A percentile compares a stretch with the other conserved stretches of the same genome.
phyloP scores from a whole-genome alignment of 1,140 invertebrate genomes.

The Archegozetes longisetosus region DNA sequence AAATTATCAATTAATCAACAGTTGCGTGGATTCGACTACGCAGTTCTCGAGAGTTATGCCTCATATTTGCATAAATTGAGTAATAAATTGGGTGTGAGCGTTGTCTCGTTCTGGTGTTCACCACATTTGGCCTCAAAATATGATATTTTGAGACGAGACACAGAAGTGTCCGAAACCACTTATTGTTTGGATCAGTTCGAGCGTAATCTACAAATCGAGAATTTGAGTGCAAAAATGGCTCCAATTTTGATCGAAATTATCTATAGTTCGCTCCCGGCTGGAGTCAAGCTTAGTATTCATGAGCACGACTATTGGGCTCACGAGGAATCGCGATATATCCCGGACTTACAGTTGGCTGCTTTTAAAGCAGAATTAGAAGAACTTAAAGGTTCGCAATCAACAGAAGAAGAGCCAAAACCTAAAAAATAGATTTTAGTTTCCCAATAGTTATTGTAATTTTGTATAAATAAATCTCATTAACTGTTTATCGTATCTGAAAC shows the following conservation, averaged over 20 bases:
- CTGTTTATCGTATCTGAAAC: too few relatives aligned
- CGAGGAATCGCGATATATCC: conserved; percentile 46
- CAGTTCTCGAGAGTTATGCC: conserved; percentile 6
- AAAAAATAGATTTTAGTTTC: too few relatives aligned
- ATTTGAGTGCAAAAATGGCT: conserved; percentile 37
- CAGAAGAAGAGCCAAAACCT: too few relatives aligned
- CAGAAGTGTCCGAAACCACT: conserved; percentile 43
- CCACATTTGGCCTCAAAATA: conserved; percentile 7
- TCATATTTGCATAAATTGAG: conserved; percentile 9
- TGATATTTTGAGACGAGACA: conserved; percentile 46
- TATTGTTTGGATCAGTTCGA: conserved; percentile 57
- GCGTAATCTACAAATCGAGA: conserved; percentile 48
- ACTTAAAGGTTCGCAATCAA: neutral
- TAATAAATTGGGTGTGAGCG: conserved; percentile 2
- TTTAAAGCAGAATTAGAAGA: conserved; percentile 41
- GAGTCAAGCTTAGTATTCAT: conserved; percentile 46
- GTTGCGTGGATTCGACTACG: conserved; percentile 10
- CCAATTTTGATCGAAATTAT: conserved; percentile 49
- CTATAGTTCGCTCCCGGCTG: conserved; percentile 50
- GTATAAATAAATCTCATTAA: too few relatives aligned
- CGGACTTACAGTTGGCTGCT: conserved; percentile 52
- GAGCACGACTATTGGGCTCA: conserved; percentile 41
- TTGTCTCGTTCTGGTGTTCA: conserved; percentile 7
- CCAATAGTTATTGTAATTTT: too few relatives aligned
- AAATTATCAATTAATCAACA: too few relatives aligned